Conservation (phyloP, 2,797 vertebrate genomes). For the Avahi laniger region DNA sequence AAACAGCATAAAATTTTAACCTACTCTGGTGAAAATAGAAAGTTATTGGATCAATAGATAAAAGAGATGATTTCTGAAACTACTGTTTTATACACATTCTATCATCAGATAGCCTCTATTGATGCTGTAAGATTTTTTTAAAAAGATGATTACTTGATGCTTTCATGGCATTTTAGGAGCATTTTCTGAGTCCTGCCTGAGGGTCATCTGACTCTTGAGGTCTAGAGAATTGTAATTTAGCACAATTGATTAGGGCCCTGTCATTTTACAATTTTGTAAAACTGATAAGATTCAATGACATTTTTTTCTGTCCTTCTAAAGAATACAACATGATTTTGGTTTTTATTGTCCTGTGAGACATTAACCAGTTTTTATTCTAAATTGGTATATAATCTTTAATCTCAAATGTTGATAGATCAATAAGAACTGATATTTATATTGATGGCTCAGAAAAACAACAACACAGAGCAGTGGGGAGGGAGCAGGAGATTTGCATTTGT, state of each 20-base stretch:
- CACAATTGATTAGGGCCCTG: background rate
- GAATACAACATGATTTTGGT: background rate
- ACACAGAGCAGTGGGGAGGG: background rate
- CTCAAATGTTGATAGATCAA: background rate
- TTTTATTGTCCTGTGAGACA: background rate
- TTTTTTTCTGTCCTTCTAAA: constrained; percentile 17
- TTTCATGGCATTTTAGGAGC: background rate
- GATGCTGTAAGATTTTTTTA: background rate
- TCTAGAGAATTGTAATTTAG: background rate
- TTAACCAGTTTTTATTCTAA: constrained; percentile 33
- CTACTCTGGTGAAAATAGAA: background rate
- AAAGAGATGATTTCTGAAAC: constrained; percentile 5
- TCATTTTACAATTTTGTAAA: constrained; percentile 14
- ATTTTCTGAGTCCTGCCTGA: background rate
- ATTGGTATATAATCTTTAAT: background rate
- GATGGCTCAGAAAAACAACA: background rate
- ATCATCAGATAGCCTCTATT: background rate
- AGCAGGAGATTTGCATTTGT: background rate
- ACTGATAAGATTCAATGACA: background rate
- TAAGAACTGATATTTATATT: background rate
- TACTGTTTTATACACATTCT: background rate
- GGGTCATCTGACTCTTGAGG: background rate
- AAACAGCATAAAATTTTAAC: constrained; percentile 37
- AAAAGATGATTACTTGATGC: background rate
- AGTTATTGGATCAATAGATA: background rate